These are phyloP conservation scores for Zoanthus sociatus DNA, from an alignment of 92 coral and sea anemone genomes.

Conservation along the genomic window DNA sequence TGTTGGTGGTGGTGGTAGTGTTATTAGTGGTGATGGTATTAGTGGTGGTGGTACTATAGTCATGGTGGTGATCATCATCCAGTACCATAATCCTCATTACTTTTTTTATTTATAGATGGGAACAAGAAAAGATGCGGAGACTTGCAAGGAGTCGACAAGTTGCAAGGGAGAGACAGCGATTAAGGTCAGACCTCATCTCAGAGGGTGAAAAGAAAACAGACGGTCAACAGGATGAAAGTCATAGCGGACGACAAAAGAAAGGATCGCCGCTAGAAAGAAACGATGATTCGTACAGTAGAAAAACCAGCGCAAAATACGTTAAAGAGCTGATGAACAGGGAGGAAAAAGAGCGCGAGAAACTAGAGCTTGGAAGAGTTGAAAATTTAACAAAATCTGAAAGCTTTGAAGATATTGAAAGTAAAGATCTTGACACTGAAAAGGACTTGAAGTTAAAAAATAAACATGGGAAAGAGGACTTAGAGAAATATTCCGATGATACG, in stretches of 20 bases:
- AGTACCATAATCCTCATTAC: no score
- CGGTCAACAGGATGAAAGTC: conserved; percentile 10
- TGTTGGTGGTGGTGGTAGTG: no score
- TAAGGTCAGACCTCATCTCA: neutral
- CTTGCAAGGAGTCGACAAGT: conserved; percentile 49
- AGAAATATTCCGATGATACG: neutral
- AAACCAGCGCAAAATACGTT: conserved; percentile 33
- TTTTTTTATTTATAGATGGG: conserved; percentile 66
- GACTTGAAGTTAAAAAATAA: neutral
- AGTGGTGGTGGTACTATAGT: no score
- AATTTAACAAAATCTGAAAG: conserved; percentile 57
- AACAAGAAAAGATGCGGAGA: conserved; percentile 84
- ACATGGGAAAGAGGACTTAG: conserved; percentile 20
- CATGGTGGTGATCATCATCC: no score
- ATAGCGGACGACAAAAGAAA: conserved; percentile 21
- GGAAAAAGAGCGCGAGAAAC: conserved; percentile 31
- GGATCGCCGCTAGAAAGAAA: conserved; percentile 42
- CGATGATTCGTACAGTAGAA: conserved; percentile 29
- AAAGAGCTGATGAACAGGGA: conserved; percentile 41
- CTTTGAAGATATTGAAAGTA: conserved; percentile 79
- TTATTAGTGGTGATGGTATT: no score
- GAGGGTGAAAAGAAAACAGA: conserved; percentile 14
- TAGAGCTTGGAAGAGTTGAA: conserved; percentile 16
- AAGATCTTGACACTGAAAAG: conserved; percentile 85
- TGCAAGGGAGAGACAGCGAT: neutral